Base-by-base conservation (phyloP, 2,113 vertebrate genomes). In the Python bivittatus region DNA sequence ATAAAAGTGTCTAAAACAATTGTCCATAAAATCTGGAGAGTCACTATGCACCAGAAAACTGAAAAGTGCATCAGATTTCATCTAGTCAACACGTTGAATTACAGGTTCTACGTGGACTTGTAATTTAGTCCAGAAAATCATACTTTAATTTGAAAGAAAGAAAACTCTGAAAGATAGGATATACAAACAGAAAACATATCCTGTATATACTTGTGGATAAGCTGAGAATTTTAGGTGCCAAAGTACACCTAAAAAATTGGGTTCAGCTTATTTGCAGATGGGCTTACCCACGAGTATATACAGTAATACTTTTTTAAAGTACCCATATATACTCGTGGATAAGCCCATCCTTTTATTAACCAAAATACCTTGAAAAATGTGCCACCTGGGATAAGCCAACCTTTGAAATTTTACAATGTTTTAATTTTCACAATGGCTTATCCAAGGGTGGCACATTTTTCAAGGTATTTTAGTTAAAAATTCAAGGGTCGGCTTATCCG, bases 151-250 rank as follows among this genome's bases (percentile, higher is more conserved):
- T 72, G 13, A 93, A 90, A 95, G 79, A 95, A 92, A 93, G 38
- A 72, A 93, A 91, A 95, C 94, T 92, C 94, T 94, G n/a, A 56
- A 52, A 93, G 44, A 44, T 33, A 48, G 61, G 20, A 33, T 15
- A 4, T 68, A 68, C 61, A 68, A 68, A 68, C 11, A n/a, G 27
- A 27, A 68, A 68, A 68, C 29, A 33, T n/a, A 17, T 68, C 15
- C n/a, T n/a, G n/a, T 13, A 64, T 1, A 29, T 13, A n/a, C 27
- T n/a, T 68, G 61, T 4, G 12, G 29, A 33, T 68, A 68, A 68
- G n/a, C 12, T 29, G 6, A 68, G 29, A 33, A n/a, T n/a, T 33
- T 68, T 33, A 15, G 11, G 12, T 68, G 12, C 11, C 64, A 57
- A 20, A 20, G 20, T 57, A 6, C 17, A 20, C 56, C 56, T 48